Conservation (phyloP, 1,140 invertebrate species). For the Caenorhabditis inopinata region DNA sequence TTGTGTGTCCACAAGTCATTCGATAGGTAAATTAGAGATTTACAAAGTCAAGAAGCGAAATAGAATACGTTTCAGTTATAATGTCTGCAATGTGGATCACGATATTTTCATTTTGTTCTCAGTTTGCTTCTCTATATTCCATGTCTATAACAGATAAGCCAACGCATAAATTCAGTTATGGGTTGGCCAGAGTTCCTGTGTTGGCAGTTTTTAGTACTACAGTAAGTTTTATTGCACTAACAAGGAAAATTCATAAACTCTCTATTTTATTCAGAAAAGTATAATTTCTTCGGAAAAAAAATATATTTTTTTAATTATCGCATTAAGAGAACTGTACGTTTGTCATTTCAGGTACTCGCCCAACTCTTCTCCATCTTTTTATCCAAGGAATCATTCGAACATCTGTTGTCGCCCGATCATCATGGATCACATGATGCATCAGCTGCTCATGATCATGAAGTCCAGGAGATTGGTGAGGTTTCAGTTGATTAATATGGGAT, state of each 20-base stretch:
- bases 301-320: no score
- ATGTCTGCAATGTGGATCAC: slow-evolving; percentile 57
- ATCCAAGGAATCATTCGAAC: slow-evolving; percentile 62
- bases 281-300: no score
- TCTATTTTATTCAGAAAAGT: no score
- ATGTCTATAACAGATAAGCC: slow-evolving; percentile 51
- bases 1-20: slow-evolving; percentile 41
- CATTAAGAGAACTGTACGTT: no score
- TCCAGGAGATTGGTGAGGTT: slow-evolving; percentile 15
- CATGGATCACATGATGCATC: slow-evolving; percentile 49
- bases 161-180: slow-evolving; percentile 50
- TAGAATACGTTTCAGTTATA: slow-evolving; percentile 56
- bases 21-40: slow-evolving; percentile 1
- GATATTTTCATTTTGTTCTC: slow-evolving; percentile 61
- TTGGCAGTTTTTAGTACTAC: slow-evolving; percentile 64
- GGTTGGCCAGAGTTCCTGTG: slow-evolving; percentile 59
- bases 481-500: no score
- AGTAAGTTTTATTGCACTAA: slow-evolving; percentile 15
- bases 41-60: neutral
- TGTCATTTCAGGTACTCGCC: slow-evolving; percentile 56
- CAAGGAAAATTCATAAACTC: no score
- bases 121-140: slow-evolving; percentile 56
- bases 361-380: slow-evolving; percentile 65
- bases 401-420: slow-evolving; percentile 62
- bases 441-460: slow-evolving; percentile 41